Evolutionary conservation across 2,113 vertebrate species (phyloP).

Genomic region (Rallus limicola): DNA sequence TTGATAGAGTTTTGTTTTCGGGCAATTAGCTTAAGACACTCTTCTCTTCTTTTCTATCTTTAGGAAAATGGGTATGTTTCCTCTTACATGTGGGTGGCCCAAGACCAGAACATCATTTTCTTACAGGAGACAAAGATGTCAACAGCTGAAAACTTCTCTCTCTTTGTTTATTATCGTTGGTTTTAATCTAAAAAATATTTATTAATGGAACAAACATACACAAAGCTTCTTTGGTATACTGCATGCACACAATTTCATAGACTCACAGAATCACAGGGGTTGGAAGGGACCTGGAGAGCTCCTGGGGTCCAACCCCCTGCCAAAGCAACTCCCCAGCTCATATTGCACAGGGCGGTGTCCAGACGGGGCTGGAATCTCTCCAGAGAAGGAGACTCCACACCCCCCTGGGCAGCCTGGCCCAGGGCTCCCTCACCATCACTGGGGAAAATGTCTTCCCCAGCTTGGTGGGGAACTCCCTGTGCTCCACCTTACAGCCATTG

Average conservation of each 20-base stretch:
- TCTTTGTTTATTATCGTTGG: background rate
- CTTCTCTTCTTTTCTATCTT: background rate
- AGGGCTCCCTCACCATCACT: too few species aligned
- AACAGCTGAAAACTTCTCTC: background rate
- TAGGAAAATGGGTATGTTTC: background rate
- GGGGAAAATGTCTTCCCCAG: too few species aligned
- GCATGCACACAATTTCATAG: background rate
- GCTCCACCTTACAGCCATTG: too few species aligned
- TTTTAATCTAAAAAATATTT: background rate
- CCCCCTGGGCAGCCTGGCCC: too few species aligned
- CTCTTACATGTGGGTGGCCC: background rate
- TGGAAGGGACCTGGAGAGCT: too few species aligned
- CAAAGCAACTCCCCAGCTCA: too few species aligned
- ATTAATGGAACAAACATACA: background rate
- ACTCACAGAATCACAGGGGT: too few species aligned
- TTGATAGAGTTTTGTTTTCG: background rate
- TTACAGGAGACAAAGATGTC: background rate
- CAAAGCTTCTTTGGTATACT: background rate
- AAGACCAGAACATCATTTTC: background rate
- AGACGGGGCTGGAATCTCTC: too few species aligned
- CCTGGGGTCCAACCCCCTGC: too few species aligned
- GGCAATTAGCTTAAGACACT: background rate
- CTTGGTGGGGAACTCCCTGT: too few species aligned
- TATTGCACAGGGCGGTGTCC: too few species aligned
- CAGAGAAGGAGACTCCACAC: too few species aligned